Conservation (phyloP, 1,140 invertebrate species). For the Linepithema humile region DNA sequence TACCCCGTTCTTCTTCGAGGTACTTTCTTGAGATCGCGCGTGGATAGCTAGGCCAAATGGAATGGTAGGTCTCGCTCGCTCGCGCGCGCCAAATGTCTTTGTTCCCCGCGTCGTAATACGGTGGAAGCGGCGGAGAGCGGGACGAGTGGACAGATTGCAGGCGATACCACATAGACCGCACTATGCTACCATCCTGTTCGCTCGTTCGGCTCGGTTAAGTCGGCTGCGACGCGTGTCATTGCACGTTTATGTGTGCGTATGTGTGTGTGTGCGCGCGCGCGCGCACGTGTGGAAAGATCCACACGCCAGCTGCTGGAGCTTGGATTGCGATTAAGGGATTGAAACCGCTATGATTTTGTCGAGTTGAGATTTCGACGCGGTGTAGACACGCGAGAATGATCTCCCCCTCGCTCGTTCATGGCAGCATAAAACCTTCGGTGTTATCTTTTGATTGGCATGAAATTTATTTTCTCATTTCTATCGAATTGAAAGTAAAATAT, state of each 20-base stretch:
- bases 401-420: not conserved
- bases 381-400: constrained; percentile 21
- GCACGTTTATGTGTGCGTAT: not conserved
- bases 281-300: not conserved
- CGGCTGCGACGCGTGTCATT: constrained; percentile 15
- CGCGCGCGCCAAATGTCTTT: constrained; percentile 66
- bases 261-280: no score
- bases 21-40: not conserved
- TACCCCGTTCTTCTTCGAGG: not conserved
- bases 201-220: constrained; percentile 7
- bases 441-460: not conserved
- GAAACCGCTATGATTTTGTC: constrained; percentile 4
- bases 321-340: constrained; percentile 15
- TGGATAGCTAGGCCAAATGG: constrained; percentile 52
- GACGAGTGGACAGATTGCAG: constrained; percentile 64
- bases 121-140: not conserved
- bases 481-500: not conserved
- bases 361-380: constrained; percentile 8
- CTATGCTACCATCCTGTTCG: not conserved
- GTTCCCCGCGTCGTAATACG: constrained; percentile 40
- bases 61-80: constrained; percentile 38
- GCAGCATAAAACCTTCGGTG: not conserved
- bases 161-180: constrained; percentile 39
- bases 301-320: constrained; percentile 22
- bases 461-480: not conserved